Conservation (phyloP, 2,797 vertebrate species). For the Peromyscus nudipes region DNA sequence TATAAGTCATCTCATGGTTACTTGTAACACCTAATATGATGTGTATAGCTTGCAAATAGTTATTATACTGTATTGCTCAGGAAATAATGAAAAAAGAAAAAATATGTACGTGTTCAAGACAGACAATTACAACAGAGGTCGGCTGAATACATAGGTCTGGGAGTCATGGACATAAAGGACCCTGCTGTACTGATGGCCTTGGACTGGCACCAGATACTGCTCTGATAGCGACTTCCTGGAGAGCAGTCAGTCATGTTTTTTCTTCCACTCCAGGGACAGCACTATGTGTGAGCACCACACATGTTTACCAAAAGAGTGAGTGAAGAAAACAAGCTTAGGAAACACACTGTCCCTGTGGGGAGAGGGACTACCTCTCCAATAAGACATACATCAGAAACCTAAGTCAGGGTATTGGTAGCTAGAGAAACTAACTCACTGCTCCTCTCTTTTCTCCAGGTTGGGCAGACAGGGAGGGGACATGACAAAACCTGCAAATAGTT, state of each 20-base stretch:
- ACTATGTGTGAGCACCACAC: neutral
- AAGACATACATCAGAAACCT: neutral
- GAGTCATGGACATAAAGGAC: too few relatives aligned
- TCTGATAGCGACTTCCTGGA: neutral
- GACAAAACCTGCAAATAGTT: neutral
- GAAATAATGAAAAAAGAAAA: neutral
- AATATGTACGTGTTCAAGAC: neutral
- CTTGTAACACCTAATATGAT: neutral
- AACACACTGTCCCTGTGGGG: neutral
- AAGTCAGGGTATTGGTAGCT: too few relatives aligned
- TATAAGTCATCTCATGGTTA: neutral
- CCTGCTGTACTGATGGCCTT: too few relatives aligned
- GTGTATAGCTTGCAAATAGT: neutral
- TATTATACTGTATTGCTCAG: neutral
- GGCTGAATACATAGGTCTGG: neutral
- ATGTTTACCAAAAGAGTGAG: neutral
- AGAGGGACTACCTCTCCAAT: neutral
- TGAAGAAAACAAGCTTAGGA: neutral
- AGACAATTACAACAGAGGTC: neutral
- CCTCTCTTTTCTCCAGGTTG: neutral
- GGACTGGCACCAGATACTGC: neutral
- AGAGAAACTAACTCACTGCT: neutral
- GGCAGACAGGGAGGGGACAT: neutral
- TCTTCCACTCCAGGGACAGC: neutral
- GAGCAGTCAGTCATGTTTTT: neutral